Percentiles rank a stretch among this genome's conserved stretches.
phyloP scores from a whole-genome alignment of 2,797 vertebrate species.

The Neopelma chrysocephalum region DNA sequence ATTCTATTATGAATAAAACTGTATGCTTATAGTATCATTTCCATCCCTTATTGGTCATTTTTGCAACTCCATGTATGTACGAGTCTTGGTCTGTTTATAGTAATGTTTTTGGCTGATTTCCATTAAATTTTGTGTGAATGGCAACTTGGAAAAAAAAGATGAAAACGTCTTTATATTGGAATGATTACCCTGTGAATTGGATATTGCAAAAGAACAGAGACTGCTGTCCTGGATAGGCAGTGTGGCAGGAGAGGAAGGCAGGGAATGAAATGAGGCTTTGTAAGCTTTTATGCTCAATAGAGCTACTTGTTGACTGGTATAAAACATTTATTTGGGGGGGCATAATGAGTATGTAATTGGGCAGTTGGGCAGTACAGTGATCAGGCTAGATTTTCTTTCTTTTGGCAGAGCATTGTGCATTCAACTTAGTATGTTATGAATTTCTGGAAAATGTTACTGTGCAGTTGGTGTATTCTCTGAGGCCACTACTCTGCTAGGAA shows the following conservation, averaged over 20 bases:
- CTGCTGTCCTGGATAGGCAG: not conserved
- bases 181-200: not conserved
- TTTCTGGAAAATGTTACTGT: constrained; percentile 4
- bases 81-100: not conserved
- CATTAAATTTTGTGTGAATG: not conserved
- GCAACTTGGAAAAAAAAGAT: not conserved
- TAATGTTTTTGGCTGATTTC: not conserved
- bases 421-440: not conserved
- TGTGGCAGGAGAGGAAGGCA: not conserved
- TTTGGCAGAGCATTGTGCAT: not conserved
- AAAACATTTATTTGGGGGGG: not conserved
- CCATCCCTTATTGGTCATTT: not conserved
- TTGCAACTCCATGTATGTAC: not conserved
- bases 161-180: not conserved
- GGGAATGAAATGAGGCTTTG: not conserved
- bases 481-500: not conserved
- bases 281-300: not conserved
- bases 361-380: not conserved
- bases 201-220: not conserved
- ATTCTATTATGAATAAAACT: not conserved
- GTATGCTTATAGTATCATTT: not conserved
- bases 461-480: constrained; percentile 26
- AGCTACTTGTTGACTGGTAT: not conserved
- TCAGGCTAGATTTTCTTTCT: not conserved
- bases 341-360: not conserved